These are phyloP conservation scores for Caenorhabditis angaria DNA, from an alignment of 2,888 invertebrate genomes.

Conservation along the genomic window DNA sequence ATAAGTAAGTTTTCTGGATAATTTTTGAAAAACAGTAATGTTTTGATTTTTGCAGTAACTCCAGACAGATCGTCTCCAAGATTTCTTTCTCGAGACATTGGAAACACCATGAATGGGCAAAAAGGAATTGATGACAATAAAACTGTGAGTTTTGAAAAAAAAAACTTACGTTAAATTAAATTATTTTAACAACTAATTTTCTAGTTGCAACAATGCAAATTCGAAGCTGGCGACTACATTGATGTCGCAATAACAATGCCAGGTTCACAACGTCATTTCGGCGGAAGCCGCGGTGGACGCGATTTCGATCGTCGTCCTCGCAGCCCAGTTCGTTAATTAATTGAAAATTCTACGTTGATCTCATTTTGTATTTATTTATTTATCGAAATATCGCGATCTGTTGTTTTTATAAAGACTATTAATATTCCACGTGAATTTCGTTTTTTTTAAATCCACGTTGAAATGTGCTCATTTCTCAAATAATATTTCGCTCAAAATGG, in stretches of 20 bases:
- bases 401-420: no score
- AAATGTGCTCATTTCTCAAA: no score
- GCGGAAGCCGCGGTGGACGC: slow-evolving; percentile 6
- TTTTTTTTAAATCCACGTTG: background rate
- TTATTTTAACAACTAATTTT: slow-evolving; percentile 13
- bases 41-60: slow-evolving; percentile 51
- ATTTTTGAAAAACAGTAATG: background rate
- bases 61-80: slow-evolving; percentile 78
- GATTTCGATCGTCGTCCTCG: slow-evolving; percentile 39
- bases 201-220: slow-evolving; percentile 79
- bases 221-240: slow-evolving; percentile 94
- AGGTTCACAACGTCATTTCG: slow-evolving; percentile 38
- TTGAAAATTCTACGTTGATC: slow-evolving; percentile 7
- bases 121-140: slow-evolving; percentile 93
- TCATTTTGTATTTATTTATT: background rate
- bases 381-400: background rate
- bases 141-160: slow-evolving; percentile 76
- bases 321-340: slow-evolving; percentile 30
- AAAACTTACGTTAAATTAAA: no score
- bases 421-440: no score
- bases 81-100: slow-evolving; percentile 92
- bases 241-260: slow-evolving; percentile 86
- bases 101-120: slow-evolving; percentile 89
- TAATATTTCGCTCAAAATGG: no score
- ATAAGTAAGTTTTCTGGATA: slow-evolving; percentile 73